Conservation (phyloP, 2,113 vertebrate genomes). For the Vulpes ferrilata region DNA sequence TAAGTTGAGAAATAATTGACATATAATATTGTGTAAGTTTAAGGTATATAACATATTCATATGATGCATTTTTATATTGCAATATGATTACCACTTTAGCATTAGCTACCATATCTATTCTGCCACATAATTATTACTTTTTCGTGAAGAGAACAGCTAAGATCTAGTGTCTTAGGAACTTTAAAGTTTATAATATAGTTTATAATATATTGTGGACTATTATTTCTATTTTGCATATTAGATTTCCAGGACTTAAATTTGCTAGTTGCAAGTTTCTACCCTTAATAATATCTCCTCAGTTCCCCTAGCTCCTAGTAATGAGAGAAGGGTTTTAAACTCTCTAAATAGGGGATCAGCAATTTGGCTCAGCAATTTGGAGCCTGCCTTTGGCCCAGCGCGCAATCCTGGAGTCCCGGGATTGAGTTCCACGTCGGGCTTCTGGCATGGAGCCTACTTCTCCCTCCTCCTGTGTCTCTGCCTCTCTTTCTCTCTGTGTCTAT, state of each 20-base stretch:
- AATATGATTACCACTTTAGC: background rate
- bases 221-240: background rate
- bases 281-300: background rate
- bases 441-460: too few relatives aligned
- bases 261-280: background rate
- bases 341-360: too few relatives aligned
- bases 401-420: too few relatives aligned
- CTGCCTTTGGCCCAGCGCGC: too few relatives aligned
- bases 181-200: background rate
- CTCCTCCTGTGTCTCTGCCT: too few relatives aligned
- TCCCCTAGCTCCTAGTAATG: background rate
- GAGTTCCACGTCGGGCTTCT: too few relatives aligned
- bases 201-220: background rate
- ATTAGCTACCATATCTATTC: background rate
- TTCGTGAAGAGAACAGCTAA: background rate
- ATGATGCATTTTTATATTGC: background rate
- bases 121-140: background rate
- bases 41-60: background rate
- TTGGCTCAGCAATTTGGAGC: too few relatives aligned
- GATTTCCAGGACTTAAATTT: background rate
- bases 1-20: background rate
- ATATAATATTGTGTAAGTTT: background rate
- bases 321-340: background rate
- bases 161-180: background rate
- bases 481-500: too few relatives aligned